These are phyloP conservation scores for Acrocyrtus sp. DNA, from an alignment of 2,888 invertebrate species.

Conservation along the genomic window DNA sequence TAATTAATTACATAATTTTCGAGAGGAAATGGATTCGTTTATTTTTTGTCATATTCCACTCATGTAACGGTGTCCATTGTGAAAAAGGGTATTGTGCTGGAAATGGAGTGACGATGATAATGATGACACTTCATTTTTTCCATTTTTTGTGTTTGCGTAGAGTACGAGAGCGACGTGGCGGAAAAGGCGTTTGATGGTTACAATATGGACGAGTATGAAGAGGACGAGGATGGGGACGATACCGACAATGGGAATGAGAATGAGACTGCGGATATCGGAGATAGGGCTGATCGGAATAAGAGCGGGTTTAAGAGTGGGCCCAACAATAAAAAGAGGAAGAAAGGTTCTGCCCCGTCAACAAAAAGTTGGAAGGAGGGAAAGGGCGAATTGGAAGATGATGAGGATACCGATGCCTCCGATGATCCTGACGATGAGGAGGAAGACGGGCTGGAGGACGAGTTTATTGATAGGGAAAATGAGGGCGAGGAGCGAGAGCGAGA, in stretches of 20 bases:
- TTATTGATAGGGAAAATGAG: conserved; percentile 32
- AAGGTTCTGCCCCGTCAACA: conserved; percentile 37
- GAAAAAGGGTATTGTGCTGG: not conserved
- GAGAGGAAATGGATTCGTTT: conserved; percentile 1
- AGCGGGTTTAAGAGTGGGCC: not conserved
- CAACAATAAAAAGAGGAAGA: conserved; percentile 22
- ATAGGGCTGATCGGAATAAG: conserved; percentile 7
- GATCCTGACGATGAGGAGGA: conserved; percentile 1
- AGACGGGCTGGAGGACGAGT: conserved; percentile 23
- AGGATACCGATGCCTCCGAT: too few species aligned
- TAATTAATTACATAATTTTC: too few species aligned
- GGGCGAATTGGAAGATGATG: conserved; percentile 24
- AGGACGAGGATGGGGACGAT: conserved; percentile 10
- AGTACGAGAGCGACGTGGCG: conserved; percentile 24
- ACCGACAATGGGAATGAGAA: conserved; percentile 15
- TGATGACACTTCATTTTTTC: conserved; percentile 9
- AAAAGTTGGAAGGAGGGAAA: conserved; percentile 21
- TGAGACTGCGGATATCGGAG: conserved; percentile 24
- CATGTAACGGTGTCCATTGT: too few species aligned
- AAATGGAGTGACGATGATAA: too few species aligned
- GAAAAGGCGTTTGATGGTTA: conserved; percentile 28
- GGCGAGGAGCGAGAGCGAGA: not conserved
- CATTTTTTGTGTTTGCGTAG: conserved; percentile 26
- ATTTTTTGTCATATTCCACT: not conserved
- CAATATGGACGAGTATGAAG: conserved; percentile 10